These are phyloP conservation scores for Atherix ibis DNA, from an alignment of 2,888 invertebrate genomes.

Conservation along the genomic window DNA sequence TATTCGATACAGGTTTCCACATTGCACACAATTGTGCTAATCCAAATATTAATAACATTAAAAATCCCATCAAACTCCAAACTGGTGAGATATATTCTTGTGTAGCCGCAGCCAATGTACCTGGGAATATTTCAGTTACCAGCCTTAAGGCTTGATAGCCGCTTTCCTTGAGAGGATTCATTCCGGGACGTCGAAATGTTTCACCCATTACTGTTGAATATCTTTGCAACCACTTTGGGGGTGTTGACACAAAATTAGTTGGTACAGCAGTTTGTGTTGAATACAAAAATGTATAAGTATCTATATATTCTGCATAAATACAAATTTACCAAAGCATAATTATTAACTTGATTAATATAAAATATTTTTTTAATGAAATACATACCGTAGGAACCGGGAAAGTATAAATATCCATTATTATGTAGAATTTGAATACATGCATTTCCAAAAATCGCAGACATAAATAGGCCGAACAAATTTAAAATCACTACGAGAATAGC, in stretches of 20 bases:
- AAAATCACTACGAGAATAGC: conserved; percentile 51
- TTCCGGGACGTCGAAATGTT: conserved; percentile 8
- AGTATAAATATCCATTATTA: conserved; percentile 55
- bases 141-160: conserved; percentile 73
- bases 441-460: conserved; percentile 67
- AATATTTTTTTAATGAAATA: conserved; percentile 11
- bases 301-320: conserved; percentile 45
- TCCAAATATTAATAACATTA: conserved; percentile 70
- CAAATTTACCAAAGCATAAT: too few relatives aligned
- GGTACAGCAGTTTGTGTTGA: conserved; percentile 42
- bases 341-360: not conserved
- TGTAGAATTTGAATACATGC: conserved; percentile 65
- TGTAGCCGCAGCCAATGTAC: conserved; percentile 62
- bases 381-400: conserved; percentile 77
- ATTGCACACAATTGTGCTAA: conserved; percentile 77
- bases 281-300: conserved; percentile 55
- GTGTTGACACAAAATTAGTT: conserved; percentile 38
- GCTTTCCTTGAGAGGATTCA: conserved; percentile 38
- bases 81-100: conserved; percentile 64
- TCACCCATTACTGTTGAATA: conserved; percentile 30
- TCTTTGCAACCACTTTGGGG: conserved; percentile 25
- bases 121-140: conserved; percentile 80
- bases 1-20: conserved; percentile 82
- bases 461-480: conserved; percentile 56
- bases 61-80: conserved; percentile 78